Evolutionary conservation across 2,113 vertebrate genomes (phyloP), one percentile per base, ranked within the genome.

Genomic region (Gymnogyps californianus): DNA sequence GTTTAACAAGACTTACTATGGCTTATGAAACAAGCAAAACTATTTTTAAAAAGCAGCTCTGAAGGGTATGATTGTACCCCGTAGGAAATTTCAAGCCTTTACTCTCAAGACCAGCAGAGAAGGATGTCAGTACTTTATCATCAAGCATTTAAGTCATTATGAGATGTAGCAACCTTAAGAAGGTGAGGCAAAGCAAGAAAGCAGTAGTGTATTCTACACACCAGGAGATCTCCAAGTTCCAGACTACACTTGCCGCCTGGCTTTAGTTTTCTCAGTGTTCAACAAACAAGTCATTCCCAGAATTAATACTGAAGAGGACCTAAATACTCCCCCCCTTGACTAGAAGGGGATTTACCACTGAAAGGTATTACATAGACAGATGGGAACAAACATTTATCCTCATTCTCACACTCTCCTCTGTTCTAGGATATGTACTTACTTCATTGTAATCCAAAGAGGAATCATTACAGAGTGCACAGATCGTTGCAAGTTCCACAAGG

Each of bases 361-460:
- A 47, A 78, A 85, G 14, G 62, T 34, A 78, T 75, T 59, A 67
- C 8, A 64, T 0, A 85, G 66, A 44, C 42, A 77, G 69, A 59
- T 58, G 32, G 80, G 79, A 95, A 72, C 38, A 51, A 70, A 67
- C 12, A 54, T 28, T 86, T 28, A 36, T 47, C 49, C 76, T 90
- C 57, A 47, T 77, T 91, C 54, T 87, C 67, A 29, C 31, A 16
- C 36, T 36, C 75, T 47, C 58, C 47, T 70, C 59, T 97, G 55
- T 64, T 79, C 57, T 64, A 96, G 88, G 38, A 36, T 20, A 71
- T 14, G 64, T 34, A 82, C 98, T 95, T 89, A 99, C 99, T 98
- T 99, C 99, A 69, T 99, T 99, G 95, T 98, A 99, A 98, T 99
- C 99, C 98, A 99, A 97, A 17, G 99, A 99, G 87, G 99, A 99